These are phyloP conservation scores for Agonopterix alstromeriana DNA, from an alignment of 2,888 invertebrate species.

Conservation along the genomic window DNA sequence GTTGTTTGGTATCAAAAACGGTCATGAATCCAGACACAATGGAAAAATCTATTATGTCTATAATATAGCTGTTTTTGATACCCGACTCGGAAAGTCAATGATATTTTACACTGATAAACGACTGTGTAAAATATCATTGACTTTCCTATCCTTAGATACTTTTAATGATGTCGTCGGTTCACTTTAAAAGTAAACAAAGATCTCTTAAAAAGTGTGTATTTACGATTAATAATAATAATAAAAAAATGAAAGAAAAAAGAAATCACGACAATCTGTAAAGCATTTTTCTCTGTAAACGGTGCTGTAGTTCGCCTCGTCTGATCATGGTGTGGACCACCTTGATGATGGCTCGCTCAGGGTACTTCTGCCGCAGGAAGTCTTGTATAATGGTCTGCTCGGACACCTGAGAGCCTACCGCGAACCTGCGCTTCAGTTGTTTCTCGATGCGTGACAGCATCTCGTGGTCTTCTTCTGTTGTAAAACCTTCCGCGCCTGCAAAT, in stretches of 20 bases:
- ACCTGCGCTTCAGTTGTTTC: slow-evolving; percentile 94
- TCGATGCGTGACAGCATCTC: slow-evolving; percentile 93
- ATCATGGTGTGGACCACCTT: slow-evolving; percentile 98
- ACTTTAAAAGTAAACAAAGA: neutral
- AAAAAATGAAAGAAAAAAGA: slow-evolving; percentile 1
- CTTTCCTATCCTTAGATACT: neutral
- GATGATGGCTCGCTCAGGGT: slow-evolving; percentile 88
- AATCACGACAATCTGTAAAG: slow-evolving; percentile 90
- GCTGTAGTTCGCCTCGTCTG: slow-evolving; percentile 95
- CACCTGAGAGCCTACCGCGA: slow-evolving; percentile 97
- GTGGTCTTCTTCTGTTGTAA: slow-evolving; percentile 95
- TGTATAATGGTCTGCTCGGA: slow-evolving; percentile 96
- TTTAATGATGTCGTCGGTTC: neutral
- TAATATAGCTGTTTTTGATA: too few species aligned
- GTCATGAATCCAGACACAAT: too few species aligned
- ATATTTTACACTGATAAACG: too few species aligned
- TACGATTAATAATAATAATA: neutral
- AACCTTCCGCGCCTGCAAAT: slow-evolving; percentile 93
- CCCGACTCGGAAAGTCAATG: too few species aligned
- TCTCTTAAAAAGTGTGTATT: neutral
- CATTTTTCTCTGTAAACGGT: slow-evolving; percentile 98
- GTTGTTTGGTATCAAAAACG: too few species aligned
- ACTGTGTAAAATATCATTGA: too few species aligned
- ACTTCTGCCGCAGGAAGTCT: slow-evolving; percentile 90
- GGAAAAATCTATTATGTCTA: too few species aligned